Conservation (phyloP, 2,888 invertebrate genomes). For the Petrolisthes manimaculis region DNA sequence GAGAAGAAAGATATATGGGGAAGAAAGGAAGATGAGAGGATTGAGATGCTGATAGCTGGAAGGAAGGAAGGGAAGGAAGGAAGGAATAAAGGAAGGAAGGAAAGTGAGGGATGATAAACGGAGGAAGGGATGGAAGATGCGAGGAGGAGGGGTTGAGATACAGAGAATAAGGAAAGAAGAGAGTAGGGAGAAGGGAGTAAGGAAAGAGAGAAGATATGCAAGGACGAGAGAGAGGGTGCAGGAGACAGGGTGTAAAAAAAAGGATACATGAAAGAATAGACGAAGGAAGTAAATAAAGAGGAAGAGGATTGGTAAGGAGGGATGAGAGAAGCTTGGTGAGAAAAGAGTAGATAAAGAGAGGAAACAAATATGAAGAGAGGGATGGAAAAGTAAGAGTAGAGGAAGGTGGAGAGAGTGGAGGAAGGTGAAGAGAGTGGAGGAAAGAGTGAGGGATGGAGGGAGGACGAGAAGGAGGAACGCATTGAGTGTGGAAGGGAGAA, state of each 20-base stretch:
- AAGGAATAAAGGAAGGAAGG: neutral
- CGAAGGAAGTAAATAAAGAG: neutral
- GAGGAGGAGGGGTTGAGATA: neutral
- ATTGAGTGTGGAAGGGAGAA: neutral
- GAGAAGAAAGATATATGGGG: neutral
- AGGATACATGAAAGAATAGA: neutral
- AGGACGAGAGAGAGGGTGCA: neutral
- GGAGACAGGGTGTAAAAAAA: neutral
- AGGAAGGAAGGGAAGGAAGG: neutral
- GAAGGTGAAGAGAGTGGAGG: neutral
- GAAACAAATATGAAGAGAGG: neutral
- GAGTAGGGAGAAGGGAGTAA: neutral
- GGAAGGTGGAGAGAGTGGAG: neutral
- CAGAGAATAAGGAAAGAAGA: neutral
- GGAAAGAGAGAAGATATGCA: neutral
- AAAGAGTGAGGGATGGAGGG: neutral
- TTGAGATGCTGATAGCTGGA: neutral
- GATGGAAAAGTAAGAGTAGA: neutral
- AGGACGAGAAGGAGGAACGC: conserved; percentile 21
- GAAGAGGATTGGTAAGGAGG: neutral
- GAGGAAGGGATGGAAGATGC: neutral
- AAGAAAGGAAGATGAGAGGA: neutral
- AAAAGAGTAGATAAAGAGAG: conserved; percentile 10
- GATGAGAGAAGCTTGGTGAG: conserved; percentile 13
- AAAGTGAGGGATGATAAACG: neutral